A percentile compares a stretch with the other conserved stretches of the same genome.
Evolutionary conservation across 2,797 vertebrate genomes (phyloP).

Genomic region (Fundulus diaphanus): DNA sequence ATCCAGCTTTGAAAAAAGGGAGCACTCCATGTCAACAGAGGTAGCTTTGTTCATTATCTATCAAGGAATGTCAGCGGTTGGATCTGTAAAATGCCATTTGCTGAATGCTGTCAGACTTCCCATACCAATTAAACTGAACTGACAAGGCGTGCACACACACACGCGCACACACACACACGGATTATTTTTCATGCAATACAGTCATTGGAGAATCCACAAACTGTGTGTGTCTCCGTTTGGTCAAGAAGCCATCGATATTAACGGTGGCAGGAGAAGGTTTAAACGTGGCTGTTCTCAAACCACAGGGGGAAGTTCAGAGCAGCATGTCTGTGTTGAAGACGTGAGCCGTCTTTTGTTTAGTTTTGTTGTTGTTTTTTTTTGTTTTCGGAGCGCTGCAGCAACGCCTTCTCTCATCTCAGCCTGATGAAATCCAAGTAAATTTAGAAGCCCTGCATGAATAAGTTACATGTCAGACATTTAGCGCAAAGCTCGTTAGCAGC

Average conservation of each 20-base stretch:
- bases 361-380: background rate
- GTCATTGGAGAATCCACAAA: constrained; percentile 61
- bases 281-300: constrained; percentile 26
- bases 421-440: constrained; percentile 36
- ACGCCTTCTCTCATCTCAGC: constrained; percentile 19
- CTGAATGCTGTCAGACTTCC: constrained; percentile 70
- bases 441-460: constrained; percentile 40
- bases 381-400: background rate
- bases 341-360: constrained; percentile 18
- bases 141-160: constrained; percentile 56
- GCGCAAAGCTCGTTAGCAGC: constrained; percentile 18
- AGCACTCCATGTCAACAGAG: constrained; percentile 52
- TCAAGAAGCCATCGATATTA: constrained; percentile 64
- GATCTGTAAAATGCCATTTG: constrained; percentile 64
- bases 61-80: constrained; percentile 69
- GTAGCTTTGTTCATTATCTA: constrained; percentile 69
- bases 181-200: constrained; percentile 51
- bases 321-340: constrained; percentile 14
- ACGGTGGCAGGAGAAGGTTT: constrained; percentile 45
- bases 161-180: constrained; percentile 15
- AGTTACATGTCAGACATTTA: constrained; percentile 48
- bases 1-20: constrained; percentile 56
- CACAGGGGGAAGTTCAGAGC: background rate
- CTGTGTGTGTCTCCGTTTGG: constrained; percentile 49
- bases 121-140: constrained; percentile 79